Conservation (phyloP, 1,140 invertebrate genomes). For the Manduca sexta region DNA sequence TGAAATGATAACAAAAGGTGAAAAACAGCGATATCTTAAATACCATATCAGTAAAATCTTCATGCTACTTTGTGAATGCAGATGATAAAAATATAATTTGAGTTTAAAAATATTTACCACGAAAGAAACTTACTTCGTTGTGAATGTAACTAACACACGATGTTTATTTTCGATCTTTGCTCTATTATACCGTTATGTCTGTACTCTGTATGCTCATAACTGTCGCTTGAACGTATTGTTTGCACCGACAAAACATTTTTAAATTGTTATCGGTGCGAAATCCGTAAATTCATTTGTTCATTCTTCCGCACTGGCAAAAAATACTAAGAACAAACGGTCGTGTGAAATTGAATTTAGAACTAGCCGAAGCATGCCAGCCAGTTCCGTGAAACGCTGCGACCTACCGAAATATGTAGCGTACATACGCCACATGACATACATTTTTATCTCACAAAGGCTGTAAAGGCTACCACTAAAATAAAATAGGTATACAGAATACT, state of each 20-base stretch:
- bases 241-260: slow-evolving; percentile 8
- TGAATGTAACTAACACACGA: too few relatives aligned
- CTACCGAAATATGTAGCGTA: slow-evolving; percentile 19
- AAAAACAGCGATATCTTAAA: too few relatives aligned
- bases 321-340: slow-evolving; percentile 51
- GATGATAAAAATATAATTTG: too few relatives aligned
- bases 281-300: slow-evolving; percentile 39
- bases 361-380: slow-evolving; percentile 22
- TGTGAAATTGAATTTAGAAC: slow-evolving; percentile 41
- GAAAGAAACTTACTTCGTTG: too few relatives aligned
- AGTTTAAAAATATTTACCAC: too few relatives aligned
- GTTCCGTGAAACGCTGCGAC: slow-evolving; percentile 30
- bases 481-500: too few relatives aligned
- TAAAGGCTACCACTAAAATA: too few relatives aligned
- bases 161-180: too few relatives aligned
- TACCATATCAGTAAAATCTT: too few relatives aligned
- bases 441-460: neutral
- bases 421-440: neutral
- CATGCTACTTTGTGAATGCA: too few relatives aligned
- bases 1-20: too few relatives aligned
- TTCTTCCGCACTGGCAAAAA: slow-evolving; percentile 35
- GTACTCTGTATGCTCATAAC: neutral
- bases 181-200: neutral
- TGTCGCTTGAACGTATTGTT: slow-evolving; percentile 1
- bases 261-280: slow-evolving; percentile 36